These are phyloP conservation scores for Diadromus collaris DNA, from an alignment of 2,888 invertebrate species.

Conservation along the genomic window DNA sequence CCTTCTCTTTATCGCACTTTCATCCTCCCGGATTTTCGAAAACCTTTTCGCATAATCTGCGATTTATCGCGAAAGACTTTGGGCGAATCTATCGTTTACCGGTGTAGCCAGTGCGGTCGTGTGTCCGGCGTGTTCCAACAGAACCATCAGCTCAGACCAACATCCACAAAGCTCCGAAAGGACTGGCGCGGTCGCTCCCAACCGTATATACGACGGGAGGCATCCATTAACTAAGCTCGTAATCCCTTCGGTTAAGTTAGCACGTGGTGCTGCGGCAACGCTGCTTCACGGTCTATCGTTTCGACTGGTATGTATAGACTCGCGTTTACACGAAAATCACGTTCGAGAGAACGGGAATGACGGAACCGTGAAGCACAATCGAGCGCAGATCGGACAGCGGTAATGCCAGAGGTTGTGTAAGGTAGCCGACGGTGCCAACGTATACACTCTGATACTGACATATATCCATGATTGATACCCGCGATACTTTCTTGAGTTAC, in stretches of 20 bases:
- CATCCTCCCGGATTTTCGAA: constrained; percentile 20
- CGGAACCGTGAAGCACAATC: constrained; percentile 21
- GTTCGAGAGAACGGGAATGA: constrained; percentile 11
- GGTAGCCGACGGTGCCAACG: constrained; percentile 10
- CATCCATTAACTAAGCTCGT: constrained; percentile 79
- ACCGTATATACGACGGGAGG: constrained; percentile 70
- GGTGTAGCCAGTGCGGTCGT: constrained; percentile 58
- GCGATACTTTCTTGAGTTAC: not conserved
- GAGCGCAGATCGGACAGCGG: constrained; percentile 2
- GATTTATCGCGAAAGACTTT: constrained; percentile 74
- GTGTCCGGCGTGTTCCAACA: constrained; percentile 37
- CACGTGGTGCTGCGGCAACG: constrained; percentile 74
- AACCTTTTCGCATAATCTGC: constrained; percentile 59
- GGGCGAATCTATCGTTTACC: constrained; percentile 72
- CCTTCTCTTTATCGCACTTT: constrained; percentile 20
- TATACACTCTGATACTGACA: constrained; percentile 24
- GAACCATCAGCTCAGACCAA: constrained; percentile 41
- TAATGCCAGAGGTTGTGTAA: not conserved
- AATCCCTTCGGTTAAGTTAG: constrained; percentile 79
- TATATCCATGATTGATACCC: not conserved
- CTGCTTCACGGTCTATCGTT: constrained; percentile 71
- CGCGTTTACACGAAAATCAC: constrained; percentile 12
- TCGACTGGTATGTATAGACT: constrained; percentile 26
- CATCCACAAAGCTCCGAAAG: constrained; percentile 51
- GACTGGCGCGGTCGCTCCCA: constrained; percentile 48